These are phyloP conservation scores for Xylota segnis DNA, from an alignment of 2,888 invertebrate species.

Conservation along the genomic window DNA sequence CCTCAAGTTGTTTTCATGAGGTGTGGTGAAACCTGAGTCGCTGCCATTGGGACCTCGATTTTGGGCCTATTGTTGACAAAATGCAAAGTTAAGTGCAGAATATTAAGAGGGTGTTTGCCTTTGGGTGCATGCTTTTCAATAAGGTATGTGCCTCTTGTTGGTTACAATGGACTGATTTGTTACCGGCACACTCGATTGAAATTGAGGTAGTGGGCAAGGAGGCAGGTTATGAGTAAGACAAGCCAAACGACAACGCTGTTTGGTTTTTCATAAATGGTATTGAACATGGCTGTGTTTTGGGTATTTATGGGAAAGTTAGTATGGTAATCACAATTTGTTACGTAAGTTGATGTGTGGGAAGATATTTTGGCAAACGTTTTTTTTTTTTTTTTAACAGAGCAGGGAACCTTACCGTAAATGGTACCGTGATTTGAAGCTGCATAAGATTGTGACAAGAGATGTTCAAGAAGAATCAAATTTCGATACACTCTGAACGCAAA, in stretches of 20 bases:
- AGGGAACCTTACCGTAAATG: neutral
- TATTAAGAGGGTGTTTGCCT: neutral
- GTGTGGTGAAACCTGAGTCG: slow-evolving; percentile 9
- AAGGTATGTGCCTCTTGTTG: neutral
- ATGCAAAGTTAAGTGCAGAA: neutral
- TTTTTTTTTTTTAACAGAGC: neutral
- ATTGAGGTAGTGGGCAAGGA: no score
- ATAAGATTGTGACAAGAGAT: neutral
- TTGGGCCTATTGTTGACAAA: neutral
- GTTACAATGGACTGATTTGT: neutral
- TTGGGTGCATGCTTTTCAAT: neutral
- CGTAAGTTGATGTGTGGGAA: slow-evolving; percentile 30
- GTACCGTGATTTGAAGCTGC: neutral
- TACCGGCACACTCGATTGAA: neutral
- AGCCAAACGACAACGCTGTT: slow-evolving; percentile 16
- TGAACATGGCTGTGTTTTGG: neutral
- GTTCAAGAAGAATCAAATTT: no score
- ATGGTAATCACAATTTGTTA: slow-evolving; percentile 7
- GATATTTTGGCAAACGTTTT: neutral
- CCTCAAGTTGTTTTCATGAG: neutral
- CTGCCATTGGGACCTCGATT: neutral
- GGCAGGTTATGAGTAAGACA: slow-evolving; percentile 14
- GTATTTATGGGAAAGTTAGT: slow-evolving; percentile 17
- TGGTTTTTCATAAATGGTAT: slow-evolving; percentile 2
- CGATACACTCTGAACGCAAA: neutral